Base-by-base conservation (phyloP, 2,797 vertebrate species). In the Cuculus canorus region DNA sequence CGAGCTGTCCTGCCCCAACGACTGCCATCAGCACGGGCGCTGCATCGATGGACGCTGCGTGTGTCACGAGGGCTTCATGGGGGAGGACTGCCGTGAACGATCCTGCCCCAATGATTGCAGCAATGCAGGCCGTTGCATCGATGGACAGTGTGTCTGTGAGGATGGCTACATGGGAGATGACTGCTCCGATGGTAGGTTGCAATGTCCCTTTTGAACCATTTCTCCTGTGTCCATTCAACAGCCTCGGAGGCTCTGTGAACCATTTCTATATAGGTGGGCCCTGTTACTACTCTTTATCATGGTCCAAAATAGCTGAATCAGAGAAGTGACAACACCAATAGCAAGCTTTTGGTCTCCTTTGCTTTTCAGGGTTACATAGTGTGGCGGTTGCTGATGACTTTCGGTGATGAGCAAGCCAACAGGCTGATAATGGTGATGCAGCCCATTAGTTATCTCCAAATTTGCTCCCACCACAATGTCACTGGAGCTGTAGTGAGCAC, bases 101-200 rank as follows among this genome's bases (percentile, higher is more conserved):
- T 95, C 98, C 66, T 98, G 98, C 47, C 97, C 75, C 91, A 96
- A 41, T 0, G 18, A 97, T 92, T 98, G 97, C 93, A 92, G 94
- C 54, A 70, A 96, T 1, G 98, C 97, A 24, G 99, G 99, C 13
- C 98, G 96, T 68, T 99, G 99, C 16, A 48, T 98, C 32, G 97
- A 98, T 0, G 99, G 98, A 25, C 98, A 35, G 35, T 99, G 99
- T 5, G 60, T 98, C 85, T 99, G 99, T 78, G 98, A 99, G 86
- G 98, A 99, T 37, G 99, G 99, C 8, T 98, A 98, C 86, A 98
- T 99, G 15, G 97, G 98, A 19, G 97, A 98, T 0, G 98, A 99
- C 56, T 98, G 97, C 94, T 98, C 98, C 1, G 94, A 98, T 12
- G 98, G 99, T 99, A 98, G 97, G 98, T 94, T 69, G 54, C 10